Evolutionary conservation across 2,888 invertebrate genomes (phyloP), one percentile per base, ranked within the genome.

Genomic region (Asteroscopus sphinx): DNA sequence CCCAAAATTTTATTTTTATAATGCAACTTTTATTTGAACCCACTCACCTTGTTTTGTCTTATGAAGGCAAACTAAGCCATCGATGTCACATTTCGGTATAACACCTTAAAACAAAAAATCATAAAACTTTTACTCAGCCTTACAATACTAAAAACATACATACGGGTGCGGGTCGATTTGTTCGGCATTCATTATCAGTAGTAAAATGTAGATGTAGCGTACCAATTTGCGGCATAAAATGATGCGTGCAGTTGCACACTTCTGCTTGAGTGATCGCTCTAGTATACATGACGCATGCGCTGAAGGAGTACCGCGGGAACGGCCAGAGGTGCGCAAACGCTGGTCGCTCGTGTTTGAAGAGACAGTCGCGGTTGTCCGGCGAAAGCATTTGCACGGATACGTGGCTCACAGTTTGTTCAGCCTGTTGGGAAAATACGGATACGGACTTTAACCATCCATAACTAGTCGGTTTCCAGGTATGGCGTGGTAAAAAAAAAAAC

Each of bases 181-280:
- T n/a, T n/a, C n/a, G n/a, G n/a, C n/a, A n/a, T n/a, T n/a, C n/a
- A n/a, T n/a, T n/a, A n/a, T n/a, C n/a, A n/a, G n/a, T n/a, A n/a
- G n/a, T n/a, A n/a, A 21, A 21, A 6, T 21, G 1, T 21, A 21
- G 21, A 6, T 21, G 4, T 5, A 28, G 39, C 81, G 80, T 85
- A 95, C 96, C 93, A 49, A 95, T 87, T 60, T 85, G 86, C 1
- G 96, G 95, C 92, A 96, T 95, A 46, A 95, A 93, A 78, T 96
- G 96, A 80, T 96, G 95, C 0, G 96, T 95, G 75, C 96, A 96
- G 72, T 96, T 96, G 73, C 96, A 96, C 7, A 90, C 75, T 5
- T 86, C 81, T 0, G 91, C 74, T 67, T 96, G 96, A 1, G 92
- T 90, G 46, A 93, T 81, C 0, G 95, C 95, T 55, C 95, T 94